A percentile compares a stretch with the other conserved stretches of the same genome.
Evolutionary conservation across 92 coral and sea anemone species (phyloP).

Genomic region (Palythoa caribaeorum): DNA sequence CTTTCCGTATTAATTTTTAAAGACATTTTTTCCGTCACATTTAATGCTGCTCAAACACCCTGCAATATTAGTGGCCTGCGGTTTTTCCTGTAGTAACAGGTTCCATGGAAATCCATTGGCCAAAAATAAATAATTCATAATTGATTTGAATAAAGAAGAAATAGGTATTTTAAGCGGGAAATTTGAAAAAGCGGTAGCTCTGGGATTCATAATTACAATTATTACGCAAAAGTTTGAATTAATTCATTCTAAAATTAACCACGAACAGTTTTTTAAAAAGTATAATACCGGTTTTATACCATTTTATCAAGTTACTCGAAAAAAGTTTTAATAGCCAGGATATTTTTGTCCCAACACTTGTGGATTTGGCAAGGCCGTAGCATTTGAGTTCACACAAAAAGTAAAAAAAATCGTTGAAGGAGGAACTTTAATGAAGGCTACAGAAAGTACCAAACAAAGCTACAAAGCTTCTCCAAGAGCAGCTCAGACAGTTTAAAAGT

Average conservation of each 20-base stretch:
- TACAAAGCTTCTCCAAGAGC: conserved; percentile 57
- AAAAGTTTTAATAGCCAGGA: conserved; percentile 52
- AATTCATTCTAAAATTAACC: too few relatives aligned
- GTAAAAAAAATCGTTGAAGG: neutral
- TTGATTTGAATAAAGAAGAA: too few relatives aligned
- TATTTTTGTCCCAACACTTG: conserved; percentile 71
- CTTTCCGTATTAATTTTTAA: neutral
- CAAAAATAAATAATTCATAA: too few relatives aligned
- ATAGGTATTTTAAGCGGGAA: conserved; percentile 1
- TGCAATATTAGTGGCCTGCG: conserved; percentile 24
- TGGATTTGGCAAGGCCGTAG: conserved; percentile 64
- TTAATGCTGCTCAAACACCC: neutral
- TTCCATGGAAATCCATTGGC: neutral
- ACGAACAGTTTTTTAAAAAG: neutral
- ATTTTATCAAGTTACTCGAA: neutral
- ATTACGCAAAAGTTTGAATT: too few relatives aligned
- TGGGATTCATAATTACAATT: neutral
- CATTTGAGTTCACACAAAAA: conserved; percentile 48
- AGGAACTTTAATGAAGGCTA: conserved; percentile 58
- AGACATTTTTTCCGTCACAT: neutral
- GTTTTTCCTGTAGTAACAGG: neutral
- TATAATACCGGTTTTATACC: neutral
- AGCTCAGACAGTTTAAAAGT: conserved; percentile 39
- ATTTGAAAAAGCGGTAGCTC: conserved; percentile 15
- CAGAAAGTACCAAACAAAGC: conserved; percentile 52